Base-by-base conservation (phyloP, 1,140 invertebrate species). In the Dinothrombium tinctorium region DNA sequence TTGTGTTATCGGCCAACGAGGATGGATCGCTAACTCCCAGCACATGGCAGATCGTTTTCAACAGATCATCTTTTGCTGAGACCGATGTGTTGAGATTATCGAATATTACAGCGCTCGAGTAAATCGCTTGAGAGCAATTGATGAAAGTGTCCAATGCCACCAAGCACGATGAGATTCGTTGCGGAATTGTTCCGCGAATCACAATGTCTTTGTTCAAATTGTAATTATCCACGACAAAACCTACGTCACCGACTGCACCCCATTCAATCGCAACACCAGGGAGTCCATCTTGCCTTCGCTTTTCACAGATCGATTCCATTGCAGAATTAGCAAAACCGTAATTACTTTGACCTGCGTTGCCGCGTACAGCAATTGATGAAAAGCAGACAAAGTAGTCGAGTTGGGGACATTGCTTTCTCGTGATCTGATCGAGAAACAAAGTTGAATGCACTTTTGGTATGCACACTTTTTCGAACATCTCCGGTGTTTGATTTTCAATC, bases 221-320 rank as follows among this genome's bases (percentile, higher is more conserved):
- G 66, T 89, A 73, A 19, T 68, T 46, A 89, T 80, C 42, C 43
- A 80, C 53, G 37, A 94, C 69, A 21, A 94, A 61, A 43, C 89
- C 89, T 15, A 94, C 89, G 58, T 96, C 87, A 46, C 83, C 87
- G 51, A 96, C 81, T 29, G 84, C 84, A 48, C 89, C 89, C 86
- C 87, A 95, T 58, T 95, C 87, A 47, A 96, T 82, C 20, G 86
- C 82, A 15, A 87, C 50, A 43, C 58, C 66, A 53, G 76, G 76
- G 25, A 86, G 53, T 5, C 65, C 80, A 52, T 71, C 70, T 11
- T 64, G 63, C 53, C 76, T 73, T 42, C 90, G 67, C 37, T 71
- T 65, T 61, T 95, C 87, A 50, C 77, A 75, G 28, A 95, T 74
- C 40, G 86, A 69, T 60, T 95, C 90, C 84, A 94, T 95, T 4